A percentile compares a stretch with the other conserved stretches of the same genome.
phyloP scores from a whole-genome alignment of 2,888 invertebrate genomes.

The Deroplatys truncata region DNA sequence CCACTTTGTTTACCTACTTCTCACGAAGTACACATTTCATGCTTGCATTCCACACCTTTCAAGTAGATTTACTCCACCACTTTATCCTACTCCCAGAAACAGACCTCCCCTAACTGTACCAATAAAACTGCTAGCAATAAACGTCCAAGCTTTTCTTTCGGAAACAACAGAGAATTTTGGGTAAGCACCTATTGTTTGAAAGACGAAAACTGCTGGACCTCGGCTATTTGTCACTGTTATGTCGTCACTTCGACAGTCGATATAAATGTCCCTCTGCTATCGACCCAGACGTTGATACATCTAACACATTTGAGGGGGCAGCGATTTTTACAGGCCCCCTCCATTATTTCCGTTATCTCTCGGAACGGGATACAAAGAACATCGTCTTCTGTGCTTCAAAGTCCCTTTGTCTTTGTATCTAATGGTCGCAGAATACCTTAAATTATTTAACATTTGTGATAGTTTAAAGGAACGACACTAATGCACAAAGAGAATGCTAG shows the following conservation, averaged over 20 bases:
- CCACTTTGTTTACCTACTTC: too few relatives aligned
- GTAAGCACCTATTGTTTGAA: not conserved
- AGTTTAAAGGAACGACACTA: not conserved
- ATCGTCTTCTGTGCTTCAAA: not conserved
- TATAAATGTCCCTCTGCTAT: not conserved
- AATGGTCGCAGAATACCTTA: not conserved
- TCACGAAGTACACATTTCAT: too few relatives aligned
- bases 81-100: too few relatives aligned
- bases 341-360: not conserved
- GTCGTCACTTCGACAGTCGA: not conserved
- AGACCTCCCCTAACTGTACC: too few relatives aligned
- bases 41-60: too few relatives aligned
- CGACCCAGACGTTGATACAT: not conserved
- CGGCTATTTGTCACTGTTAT: not conserved
- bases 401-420: not conserved
- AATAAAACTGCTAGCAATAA: not conserved
- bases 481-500: too few relatives aligned
- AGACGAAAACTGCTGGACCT: not conserved
- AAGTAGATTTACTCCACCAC: too few relatives aligned
- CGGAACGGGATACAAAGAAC: not conserved
- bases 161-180: not conserved
- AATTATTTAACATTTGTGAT: not conserved
- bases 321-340: not conserved
- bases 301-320: not conserved
- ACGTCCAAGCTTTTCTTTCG: not conserved